A percentile compares a stretch with the other conserved stretches of the same genome.
Conservation (phyloP, 2,113 vertebrate species). For the Apodemus sylvaticus region DNA sequence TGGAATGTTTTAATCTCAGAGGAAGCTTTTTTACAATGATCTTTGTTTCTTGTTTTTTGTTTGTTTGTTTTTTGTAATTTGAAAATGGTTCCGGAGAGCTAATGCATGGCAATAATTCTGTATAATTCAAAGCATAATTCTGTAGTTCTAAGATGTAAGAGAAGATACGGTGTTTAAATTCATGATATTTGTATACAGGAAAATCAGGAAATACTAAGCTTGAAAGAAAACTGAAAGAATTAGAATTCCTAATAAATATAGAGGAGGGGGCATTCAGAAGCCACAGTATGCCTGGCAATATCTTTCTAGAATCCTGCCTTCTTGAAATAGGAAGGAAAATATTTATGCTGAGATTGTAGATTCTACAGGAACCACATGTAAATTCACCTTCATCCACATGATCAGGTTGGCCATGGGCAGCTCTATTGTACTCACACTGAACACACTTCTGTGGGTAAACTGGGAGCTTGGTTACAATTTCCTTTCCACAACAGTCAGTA, state of each 20-base stretch:
- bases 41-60: too few relatives aligned
- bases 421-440: not conserved
- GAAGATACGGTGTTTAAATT: not conserved
- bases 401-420: not conserved
- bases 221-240: not conserved
- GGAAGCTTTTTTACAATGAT: too few relatives aligned
- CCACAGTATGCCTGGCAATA: not conserved
- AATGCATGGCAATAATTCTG: not conserved
- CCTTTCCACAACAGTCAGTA: not conserved
- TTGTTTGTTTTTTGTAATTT: not conserved
- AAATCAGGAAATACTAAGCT: not conserved
- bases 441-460: not conserved
- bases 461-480: not conserved
- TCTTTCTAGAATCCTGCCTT: not conserved
- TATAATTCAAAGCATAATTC: constrained; percentile 9
- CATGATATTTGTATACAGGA: not conserved
- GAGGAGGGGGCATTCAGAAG: not conserved
- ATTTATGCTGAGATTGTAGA: not conserved
- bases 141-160: not conserved
- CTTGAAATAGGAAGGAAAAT: not conserved
- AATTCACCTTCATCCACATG: not conserved
- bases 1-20: too few relatives aligned
- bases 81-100: not conserved
- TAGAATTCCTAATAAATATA: not conserved
- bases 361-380: not conserved